phyloP scores from a whole-genome alignment of 2,797 vertebrate species.

The Chelidonichthys spinosus region DNA sequence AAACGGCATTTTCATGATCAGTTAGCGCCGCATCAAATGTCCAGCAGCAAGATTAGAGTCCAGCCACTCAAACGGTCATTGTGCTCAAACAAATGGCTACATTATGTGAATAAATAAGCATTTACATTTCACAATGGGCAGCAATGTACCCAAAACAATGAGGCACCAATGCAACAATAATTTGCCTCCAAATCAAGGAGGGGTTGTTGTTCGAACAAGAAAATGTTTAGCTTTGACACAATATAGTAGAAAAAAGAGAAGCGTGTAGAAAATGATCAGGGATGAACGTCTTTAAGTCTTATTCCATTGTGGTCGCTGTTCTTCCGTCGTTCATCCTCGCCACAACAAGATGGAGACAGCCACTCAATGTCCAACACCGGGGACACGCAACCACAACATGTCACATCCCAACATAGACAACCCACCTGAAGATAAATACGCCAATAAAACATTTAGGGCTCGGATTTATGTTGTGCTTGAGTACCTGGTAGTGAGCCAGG shows the following conservation, averaged over 20 bases:
- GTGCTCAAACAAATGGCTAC: not conserved
- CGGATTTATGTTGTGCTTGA: not conserved
- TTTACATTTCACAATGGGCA: not conserved
- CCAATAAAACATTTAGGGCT: not conserved
- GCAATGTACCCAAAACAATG: not conserved
- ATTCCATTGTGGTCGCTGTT: not conserved
- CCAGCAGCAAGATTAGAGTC: constrained; percentile 6
- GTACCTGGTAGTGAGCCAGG: constrained; percentile 95
- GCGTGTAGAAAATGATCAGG: not conserved
- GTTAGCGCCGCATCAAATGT: not conserved
- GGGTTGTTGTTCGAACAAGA: not conserved
- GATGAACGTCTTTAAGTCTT: not conserved
- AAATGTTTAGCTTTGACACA: not conserved
- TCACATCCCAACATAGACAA: not conserved
- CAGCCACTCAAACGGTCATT: not conserved
- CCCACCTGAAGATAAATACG: not conserved
- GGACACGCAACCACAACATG: not conserved
- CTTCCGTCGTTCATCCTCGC: not conserved
- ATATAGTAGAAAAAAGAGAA: not conserved
- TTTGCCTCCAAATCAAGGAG: not conserved
- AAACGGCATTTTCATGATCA: constrained; percentile 27
- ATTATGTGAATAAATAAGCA: not conserved
- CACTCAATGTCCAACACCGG: not conserved
- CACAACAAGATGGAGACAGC: not conserved
- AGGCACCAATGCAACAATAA: not conserved